Base-by-base conservation (phyloP, 2,888 invertebrate species). In the Erpobdella octoculata region DNA sequence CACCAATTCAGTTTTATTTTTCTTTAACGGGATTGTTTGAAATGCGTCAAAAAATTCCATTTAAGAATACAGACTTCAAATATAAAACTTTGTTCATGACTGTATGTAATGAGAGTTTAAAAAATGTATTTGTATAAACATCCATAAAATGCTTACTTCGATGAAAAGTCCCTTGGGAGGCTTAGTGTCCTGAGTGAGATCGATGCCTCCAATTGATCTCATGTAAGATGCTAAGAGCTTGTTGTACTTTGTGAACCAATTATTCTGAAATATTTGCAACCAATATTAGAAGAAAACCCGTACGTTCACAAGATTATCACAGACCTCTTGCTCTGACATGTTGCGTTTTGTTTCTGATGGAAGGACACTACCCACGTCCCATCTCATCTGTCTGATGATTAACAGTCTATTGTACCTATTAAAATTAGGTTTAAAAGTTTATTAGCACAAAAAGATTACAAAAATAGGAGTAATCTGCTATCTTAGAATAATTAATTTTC, bases 291-390 rank as follows among this genome's bases (percentile, higher is more conserved):
- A 31, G 64, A 64, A 59, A 59, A 59, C 12, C 12, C 21, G 8
- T 59, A 8, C 9, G n/a, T n/a, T n/a, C n/a, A 6, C 48, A 41
- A 41, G 9, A 41, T 41, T 41, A 9, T 41, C 41, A 41, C 9
- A 18, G 21, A 73, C 87, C 85, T 95, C 95, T 0, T 89, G 87
- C 79, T 90, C 89, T 68, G 90, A 89, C 48, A 95, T 84, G 74
- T 90, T 88, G 71, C 87, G 86, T 80, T 90, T 89, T 0, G 95
- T 89, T 80, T 94, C 93, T 0, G 88, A 83, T 0, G 96, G 95
- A 71, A 97, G 83, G 64, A 93, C 89, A 46, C 93, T 91, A 0
- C 97, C 97, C 81, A 94, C 91, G 79, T 94, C 91, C 97, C 97
- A 97, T 64, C 97, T 87, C 83, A 93, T 87, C n/a, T 90, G 88